phyloP scores from a whole-genome alignment of 2,797 vertebrate species.

The Hirundo rustica region DNA sequence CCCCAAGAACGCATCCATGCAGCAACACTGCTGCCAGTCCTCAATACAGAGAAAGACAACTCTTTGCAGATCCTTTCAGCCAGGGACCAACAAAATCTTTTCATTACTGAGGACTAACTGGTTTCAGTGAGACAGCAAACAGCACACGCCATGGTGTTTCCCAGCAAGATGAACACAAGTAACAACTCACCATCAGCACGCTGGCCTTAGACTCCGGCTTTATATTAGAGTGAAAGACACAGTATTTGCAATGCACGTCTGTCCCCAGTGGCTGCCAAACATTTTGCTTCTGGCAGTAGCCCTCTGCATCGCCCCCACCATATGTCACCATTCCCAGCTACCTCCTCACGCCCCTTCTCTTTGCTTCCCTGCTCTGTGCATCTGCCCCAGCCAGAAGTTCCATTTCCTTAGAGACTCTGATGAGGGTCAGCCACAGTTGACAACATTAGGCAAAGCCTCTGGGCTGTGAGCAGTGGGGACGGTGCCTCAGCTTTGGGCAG shows the following conservation, averaged over 20 bases:
- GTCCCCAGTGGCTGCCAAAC: neutral
- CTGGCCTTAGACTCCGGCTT: neutral
- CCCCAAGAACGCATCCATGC: neutral
- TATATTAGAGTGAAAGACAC: neutral
- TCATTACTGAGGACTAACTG: neutral
- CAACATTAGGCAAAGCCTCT: neutral
- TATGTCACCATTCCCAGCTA: neutral
- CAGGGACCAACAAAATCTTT: neutral
- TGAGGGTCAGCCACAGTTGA: neutral
- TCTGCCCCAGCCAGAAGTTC: neutral
- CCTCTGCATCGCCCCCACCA: neutral
- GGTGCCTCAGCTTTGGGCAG: neutral
- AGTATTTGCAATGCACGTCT: neutral
- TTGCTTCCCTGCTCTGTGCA: neutral
- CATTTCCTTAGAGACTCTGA: neutral
- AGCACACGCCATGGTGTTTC: neutral
- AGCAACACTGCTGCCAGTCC: neutral
- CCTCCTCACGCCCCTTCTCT: accelerated
- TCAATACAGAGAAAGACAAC: neutral
- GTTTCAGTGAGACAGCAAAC: neutral
- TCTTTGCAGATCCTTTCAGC: neutral
- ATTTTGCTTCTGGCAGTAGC: neutral
- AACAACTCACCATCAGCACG: neutral
- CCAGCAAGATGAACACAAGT: neutral
- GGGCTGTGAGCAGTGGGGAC: accelerated